phyloP scores from a whole-genome alignment of 2,797 vertebrate genomes.

The Macropus fuliginosus region DNA sequence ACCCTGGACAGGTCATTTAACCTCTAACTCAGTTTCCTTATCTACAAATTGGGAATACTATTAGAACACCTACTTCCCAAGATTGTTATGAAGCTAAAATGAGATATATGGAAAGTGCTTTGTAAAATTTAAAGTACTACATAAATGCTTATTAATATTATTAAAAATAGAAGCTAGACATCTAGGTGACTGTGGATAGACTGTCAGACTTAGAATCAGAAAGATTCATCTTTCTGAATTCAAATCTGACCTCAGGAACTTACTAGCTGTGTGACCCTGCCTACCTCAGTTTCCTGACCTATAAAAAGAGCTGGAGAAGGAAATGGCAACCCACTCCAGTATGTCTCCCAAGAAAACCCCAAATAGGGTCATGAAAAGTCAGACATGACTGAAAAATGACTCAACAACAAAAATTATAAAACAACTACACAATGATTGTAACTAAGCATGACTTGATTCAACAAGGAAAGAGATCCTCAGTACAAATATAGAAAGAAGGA shows the following conservation, averaged over 20 bases:
- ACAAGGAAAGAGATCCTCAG: not conserved
- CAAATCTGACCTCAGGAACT: not conserved
- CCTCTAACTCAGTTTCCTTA: not conserved
- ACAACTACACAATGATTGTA: not conserved
- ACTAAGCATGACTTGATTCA: not conserved
- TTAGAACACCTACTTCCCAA: not conserved
- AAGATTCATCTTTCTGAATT: not conserved
- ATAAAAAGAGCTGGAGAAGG: not conserved
- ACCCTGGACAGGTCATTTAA: not conserved
- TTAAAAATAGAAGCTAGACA: not conserved
- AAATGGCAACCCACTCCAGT: not conserved
- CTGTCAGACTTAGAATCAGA: not conserved
- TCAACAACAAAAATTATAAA: not conserved
- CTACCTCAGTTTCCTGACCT: not conserved
- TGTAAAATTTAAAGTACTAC: not conserved
- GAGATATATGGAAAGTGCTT: not conserved
- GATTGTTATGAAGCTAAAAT: not conserved
- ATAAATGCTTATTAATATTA: not conserved
- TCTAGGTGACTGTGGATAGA: not conserved
- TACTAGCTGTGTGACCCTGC: not conserved
- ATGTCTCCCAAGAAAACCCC: not conserved
- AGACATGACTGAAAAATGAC: not conserved
- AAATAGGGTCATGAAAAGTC: not conserved
- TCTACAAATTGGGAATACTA: not conserved
- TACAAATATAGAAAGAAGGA: conserved; percentile 38